Conservation (phyloP, 2,888 invertebrate genomes). For the Trachelus iudaicus region DNA sequence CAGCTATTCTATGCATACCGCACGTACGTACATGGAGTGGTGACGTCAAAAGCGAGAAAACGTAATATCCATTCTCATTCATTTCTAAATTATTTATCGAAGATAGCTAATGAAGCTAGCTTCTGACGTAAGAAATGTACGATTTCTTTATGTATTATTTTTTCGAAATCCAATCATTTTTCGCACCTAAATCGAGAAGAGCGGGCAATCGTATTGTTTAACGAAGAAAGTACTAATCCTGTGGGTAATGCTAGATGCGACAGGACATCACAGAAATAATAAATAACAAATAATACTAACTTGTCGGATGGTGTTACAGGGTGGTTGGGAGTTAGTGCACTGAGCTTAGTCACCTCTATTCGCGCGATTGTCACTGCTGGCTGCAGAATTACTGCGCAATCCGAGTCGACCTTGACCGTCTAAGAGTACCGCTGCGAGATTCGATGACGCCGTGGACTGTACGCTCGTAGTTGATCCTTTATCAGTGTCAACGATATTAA, state of each 20-base stretch:
- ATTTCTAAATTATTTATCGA: too few relatives aligned
- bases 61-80: too few relatives aligned
- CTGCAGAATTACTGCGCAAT: constrained; percentile 55
- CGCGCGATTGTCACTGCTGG: constrained; percentile 60
- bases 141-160: too few relatives aligned
- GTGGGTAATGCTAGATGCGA: background rate
- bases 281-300: constrained; percentile 46
- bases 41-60: too few relatives aligned
- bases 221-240: background rate
- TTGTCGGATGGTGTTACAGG: constrained; percentile 49
- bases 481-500: background rate
- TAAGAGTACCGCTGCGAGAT: constrained; percentile 71
- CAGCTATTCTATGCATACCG: too few relatives aligned
- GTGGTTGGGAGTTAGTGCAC: constrained; percentile 50
- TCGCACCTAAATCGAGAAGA: too few relatives aligned
- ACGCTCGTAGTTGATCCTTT: constrained; percentile 62
- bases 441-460: constrained; percentile 67
- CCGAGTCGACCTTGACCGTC: constrained; percentile 67
- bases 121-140: too few relatives aligned
- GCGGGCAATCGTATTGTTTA: too few relatives aligned
- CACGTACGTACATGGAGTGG: too few relatives aligned
- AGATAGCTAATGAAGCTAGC: too few relatives aligned
- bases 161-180: too few relatives aligned
- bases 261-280: constrained; percentile 22
- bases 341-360: constrained; percentile 61